These are phyloP conservation scores for Epicampocera succincta DNA, from an alignment of 2,888 invertebrate species.

Conservation along the genomic window DNA sequence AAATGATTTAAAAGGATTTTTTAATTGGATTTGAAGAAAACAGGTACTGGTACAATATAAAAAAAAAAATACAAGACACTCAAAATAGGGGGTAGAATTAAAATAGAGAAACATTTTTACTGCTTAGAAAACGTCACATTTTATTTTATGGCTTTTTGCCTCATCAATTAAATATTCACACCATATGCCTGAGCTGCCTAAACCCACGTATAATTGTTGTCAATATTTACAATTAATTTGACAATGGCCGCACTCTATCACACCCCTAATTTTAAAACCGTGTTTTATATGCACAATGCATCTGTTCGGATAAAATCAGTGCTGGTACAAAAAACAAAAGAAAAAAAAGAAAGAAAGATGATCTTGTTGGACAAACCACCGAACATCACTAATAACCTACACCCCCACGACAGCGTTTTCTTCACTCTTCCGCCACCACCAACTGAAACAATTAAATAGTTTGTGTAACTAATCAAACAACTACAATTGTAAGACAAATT, in stretches of 20 bases:
- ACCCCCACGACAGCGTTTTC: constrained; percentile 21
- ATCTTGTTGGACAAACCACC: constrained; percentile 58
- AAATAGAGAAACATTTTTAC: too few species aligned
- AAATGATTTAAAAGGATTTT: constrained; percentile 16
- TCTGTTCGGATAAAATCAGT: constrained; percentile 54
- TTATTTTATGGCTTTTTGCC: not conserved
- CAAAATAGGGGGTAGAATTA: too few species aligned
- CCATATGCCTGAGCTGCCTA: constrained; percentile 54
- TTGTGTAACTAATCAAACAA: constrained; percentile 59
- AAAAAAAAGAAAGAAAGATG: constrained; percentile 11
- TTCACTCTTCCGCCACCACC: too few species aligned
- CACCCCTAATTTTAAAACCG: constrained; percentile 41
- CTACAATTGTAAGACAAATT: constrained; percentile 66
- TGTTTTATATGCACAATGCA: constrained; percentile 34
- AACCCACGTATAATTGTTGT: constrained; percentile 58
- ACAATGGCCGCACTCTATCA: constrained; percentile 46
- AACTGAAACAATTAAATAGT: constrained; percentile 36
- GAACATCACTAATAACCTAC: constrained; percentile 5
- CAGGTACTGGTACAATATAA: not conserved
- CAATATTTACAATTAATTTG: constrained; percentile 60
- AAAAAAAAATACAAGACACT: not conserved
- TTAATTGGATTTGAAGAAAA: constrained; percentile 30
- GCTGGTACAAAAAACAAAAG: too few species aligned
- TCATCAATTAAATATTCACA: constrained; percentile 44
- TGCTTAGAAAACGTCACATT: too few species aligned